These are phyloP conservation scores for Camponotus fellah DNA, from an alignment of 2,888 invertebrate genomes.

Conservation along the genomic window DNA sequence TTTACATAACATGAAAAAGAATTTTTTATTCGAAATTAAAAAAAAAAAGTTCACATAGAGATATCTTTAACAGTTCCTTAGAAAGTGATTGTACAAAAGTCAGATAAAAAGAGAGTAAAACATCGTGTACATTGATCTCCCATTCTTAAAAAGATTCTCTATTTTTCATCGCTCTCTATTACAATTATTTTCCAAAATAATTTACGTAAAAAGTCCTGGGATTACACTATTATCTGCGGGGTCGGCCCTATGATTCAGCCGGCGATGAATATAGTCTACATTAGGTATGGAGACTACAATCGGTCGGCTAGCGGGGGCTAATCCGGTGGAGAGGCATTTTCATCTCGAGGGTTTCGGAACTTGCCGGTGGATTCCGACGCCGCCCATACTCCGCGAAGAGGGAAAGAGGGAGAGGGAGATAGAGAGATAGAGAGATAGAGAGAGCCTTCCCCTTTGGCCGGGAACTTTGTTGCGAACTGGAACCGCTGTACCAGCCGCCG, in stretches of 20 bases:
- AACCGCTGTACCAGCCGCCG: constrained; percentile 50
- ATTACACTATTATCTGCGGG: constrained; percentile 28
- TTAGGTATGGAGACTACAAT: constrained; percentile 69
- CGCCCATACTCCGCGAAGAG: constrained; percentile 26
- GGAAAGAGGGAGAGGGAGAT: neutral
- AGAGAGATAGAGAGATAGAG: neutral
- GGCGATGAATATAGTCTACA: constrained; percentile 66
- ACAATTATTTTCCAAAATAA: neutral
- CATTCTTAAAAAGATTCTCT: neutral
- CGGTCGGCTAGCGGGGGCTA: constrained; percentile 71
- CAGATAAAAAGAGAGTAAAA: neutral
- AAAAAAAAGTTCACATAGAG: neutral
- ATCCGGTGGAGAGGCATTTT: constrained; percentile 75
- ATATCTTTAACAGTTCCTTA: neutral
- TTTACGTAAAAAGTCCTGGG: neutral
- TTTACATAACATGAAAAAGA: neutral
- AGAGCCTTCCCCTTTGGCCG: constrained; percentile 53
- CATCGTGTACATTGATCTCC: neutral
- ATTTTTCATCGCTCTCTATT: neutral
- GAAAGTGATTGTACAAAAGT: neutral
- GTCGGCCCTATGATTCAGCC: constrained; percentile 7
- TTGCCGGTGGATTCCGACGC: constrained; percentile 72
- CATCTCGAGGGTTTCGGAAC: constrained; percentile 74
- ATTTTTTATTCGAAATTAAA: neutral
- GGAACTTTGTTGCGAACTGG: constrained; percentile 74